phyloP scores from a whole-genome alignment of 2,113 vertebrate genomes.

The Scalopus aquaticus region DNA sequence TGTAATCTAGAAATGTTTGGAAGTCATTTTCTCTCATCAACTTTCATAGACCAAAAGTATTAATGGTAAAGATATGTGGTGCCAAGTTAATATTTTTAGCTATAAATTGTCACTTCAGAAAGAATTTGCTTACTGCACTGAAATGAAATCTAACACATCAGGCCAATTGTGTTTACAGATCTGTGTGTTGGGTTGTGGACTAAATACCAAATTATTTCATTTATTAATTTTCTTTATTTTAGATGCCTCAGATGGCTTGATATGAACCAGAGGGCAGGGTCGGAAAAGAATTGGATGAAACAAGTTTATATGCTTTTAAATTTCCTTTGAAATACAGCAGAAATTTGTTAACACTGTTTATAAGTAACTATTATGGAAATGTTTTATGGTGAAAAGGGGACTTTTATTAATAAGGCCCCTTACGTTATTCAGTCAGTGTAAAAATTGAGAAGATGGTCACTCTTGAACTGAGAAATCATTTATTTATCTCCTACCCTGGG shows the following conservation, averaged over 20 bases:
- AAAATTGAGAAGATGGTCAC: not conserved
- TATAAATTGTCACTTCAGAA: not conserved
- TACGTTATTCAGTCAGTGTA: not conserved
- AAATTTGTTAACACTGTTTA: conserved; percentile 9
- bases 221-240: not conserved
- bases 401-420: not conserved
- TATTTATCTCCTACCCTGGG: not conserved
- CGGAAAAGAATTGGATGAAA: not conserved
- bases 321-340: conserved; percentile 2
- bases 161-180: not conserved
- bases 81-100: not conserved
- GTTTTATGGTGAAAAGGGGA: not conserved
- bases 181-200: not conserved
- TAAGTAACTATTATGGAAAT: not conserved
- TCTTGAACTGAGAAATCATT: not conserved
- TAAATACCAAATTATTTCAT: not conserved
- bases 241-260: not conserved
- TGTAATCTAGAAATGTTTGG: conserved; percentile 18
- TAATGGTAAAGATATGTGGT: not conserved
- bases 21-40: not conserved
- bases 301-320: not conserved
- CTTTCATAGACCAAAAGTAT: not conserved
- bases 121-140: not conserved
- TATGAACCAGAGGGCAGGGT: not conserved
- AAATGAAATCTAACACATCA: not conserved